phyloP scores from a whole-genome alignment of 2,797 vertebrate genomes.

The Octomys mimax region DNA sequence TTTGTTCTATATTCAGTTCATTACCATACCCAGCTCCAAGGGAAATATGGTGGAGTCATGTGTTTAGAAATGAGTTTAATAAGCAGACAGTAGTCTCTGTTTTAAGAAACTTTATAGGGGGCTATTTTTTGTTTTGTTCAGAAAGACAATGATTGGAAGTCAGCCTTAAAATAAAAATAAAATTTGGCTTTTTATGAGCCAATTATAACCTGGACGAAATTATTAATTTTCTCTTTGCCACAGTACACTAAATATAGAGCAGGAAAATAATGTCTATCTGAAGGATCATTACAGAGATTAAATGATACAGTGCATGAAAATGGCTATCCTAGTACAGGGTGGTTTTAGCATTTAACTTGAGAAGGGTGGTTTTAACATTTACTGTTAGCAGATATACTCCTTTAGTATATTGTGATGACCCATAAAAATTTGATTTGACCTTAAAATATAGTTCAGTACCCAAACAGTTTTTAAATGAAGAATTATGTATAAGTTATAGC shows the following conservation, averaged over 20 bases:
- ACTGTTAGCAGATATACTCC: not conserved
- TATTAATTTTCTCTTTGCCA: constrained; percentile 30
- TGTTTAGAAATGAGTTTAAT: constrained; percentile 34
- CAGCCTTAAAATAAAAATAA: constrained; percentile 29
- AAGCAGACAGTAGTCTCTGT: constrained; percentile 39
- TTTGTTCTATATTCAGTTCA: constrained; percentile 49
- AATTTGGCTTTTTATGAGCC: constrained; percentile 40
- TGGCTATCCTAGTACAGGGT: not conserved
- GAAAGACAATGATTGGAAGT: constrained; percentile 45
- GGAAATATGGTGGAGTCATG: constrained; percentile 21
- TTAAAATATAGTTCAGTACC: constrained; percentile 16
- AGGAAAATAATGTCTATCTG: not conserved
- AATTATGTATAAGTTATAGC: not conserved
- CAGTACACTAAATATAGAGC: not conserved
- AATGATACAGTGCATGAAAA: not conserved
- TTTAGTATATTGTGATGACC: not conserved
- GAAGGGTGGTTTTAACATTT: constrained; percentile 39
- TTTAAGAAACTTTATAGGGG: not conserved
- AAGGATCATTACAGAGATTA: constrained; percentile 38
- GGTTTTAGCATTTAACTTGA: constrained; percentile 35
- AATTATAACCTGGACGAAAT: not conserved
- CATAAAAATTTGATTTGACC: not conserved
- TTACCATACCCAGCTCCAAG: not conserved
- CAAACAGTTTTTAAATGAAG: not conserved
- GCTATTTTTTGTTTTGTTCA: not conserved